Evolutionary conservation across 2,797 vertebrate genomes (phyloP).

Genomic region (Pangasius macronema): DNA sequence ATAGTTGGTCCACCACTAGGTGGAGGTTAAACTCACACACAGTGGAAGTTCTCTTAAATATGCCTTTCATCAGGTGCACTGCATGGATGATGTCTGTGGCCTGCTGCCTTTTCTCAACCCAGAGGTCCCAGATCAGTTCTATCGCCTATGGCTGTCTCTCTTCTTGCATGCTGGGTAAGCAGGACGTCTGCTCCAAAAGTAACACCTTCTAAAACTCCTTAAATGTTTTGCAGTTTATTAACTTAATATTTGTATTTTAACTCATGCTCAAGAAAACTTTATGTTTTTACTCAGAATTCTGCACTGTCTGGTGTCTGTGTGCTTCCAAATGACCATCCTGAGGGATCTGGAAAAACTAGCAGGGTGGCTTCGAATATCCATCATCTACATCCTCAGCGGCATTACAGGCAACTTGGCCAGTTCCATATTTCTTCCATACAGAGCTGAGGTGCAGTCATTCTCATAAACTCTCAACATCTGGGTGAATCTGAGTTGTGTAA

Average conservation of each 20-base stretch:
- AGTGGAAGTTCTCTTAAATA: conserved; percentile 3
- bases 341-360: conserved; percentile 96
- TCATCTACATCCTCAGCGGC: conserved; percentile 95
- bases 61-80: conserved; percentile 82
- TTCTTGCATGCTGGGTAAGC: conserved; percentile 95
- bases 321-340: conserved; percentile 97
- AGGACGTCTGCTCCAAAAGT: not conserved
- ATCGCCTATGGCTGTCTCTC: conserved; percentile 94
- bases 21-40: conserved; percentile 14
- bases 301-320: conserved; percentile 94
- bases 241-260: not conserved
- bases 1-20: conserved; percentile 20
- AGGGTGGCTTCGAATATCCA: conserved; percentile 96
- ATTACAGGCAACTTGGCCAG: conserved; percentile 95
- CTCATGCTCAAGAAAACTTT: not conserved
- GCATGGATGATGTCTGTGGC: conserved; percentile 97
- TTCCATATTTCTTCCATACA: conserved; percentile 96
- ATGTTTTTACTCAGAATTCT: conserved; percentile 79
- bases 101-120: conserved; percentile 96
- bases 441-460: conserved; percentile 66
- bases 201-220: not conserved
- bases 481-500: not conserved
- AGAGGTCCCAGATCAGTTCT: conserved; percentile 96
- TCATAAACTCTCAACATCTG: not conserved
- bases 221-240: not conserved